phyloP scores from a whole-genome alignment of 2,797 vertebrate genomes.

The Takifugu ocellatus region DNA sequence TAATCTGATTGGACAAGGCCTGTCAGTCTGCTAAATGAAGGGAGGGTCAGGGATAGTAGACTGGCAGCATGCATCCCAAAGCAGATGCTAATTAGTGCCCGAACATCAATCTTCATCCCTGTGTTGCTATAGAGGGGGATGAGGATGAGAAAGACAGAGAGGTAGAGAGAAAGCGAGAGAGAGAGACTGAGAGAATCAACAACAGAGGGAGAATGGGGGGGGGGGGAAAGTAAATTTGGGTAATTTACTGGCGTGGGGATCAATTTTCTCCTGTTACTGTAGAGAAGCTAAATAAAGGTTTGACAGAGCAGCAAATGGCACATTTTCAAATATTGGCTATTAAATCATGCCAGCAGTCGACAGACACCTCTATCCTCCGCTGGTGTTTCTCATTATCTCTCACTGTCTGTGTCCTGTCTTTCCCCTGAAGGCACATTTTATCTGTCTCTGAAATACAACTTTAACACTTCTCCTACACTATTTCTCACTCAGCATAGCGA shows the following conservation, averaged over 20 bases:
- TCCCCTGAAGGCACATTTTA: too few species aligned
- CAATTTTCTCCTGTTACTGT: constrained; percentile 27
- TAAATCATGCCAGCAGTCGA: constrained; percentile 22
- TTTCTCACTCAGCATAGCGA: too few species aligned
- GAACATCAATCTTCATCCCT: constrained; percentile 66
- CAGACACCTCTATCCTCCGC: not conserved
- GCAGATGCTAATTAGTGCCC: constrained; percentile 71
- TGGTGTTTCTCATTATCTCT: not conserved
- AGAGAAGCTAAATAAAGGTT: constrained; percentile 30
- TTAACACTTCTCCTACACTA: too few species aligned
- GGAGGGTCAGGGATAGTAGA: constrained; percentile 53
- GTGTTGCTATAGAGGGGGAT: constrained; percentile 11
- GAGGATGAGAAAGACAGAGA: not conserved
- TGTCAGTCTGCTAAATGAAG: constrained; percentile 67
- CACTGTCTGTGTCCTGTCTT: too few species aligned
- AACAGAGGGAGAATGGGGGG: constrained; percentile 14
- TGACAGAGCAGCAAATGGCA: constrained; percentile 22
- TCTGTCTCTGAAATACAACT: too few species aligned
- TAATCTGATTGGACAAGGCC: constrained; percentile 73
- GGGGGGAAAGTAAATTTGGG: constrained; percentile 28
- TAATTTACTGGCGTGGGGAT: constrained; percentile 36
- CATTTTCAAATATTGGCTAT: constrained; percentile 39
- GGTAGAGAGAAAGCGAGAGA: not conserved
- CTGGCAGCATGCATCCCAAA: constrained; percentile 60
- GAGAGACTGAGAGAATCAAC: constrained; percentile 1